Percentiles rank a stretch among this genome's conserved stretches.
Evolutionary conservation across 2,888 invertebrate species (phyloP).

Genomic region (Xestia ashworthii): DNA sequence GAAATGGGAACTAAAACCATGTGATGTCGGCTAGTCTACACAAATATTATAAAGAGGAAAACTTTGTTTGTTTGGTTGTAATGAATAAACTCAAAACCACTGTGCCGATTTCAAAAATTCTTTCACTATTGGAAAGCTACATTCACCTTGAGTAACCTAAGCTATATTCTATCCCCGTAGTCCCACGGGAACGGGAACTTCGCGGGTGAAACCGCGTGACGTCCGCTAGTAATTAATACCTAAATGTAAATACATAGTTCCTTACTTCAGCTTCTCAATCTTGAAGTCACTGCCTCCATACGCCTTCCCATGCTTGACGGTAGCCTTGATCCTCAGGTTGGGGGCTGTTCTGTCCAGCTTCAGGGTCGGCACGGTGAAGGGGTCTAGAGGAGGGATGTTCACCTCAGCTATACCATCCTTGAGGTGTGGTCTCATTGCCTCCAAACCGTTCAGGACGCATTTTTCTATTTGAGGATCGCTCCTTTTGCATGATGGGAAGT

Average conservation of each 20-base stretch:
- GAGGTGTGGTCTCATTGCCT: slow-evolving; percentile 81
- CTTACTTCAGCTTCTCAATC: slow-evolving; percentile 92
- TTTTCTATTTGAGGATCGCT: slow-evolving; percentile 72
- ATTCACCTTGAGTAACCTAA: too few relatives aligned
- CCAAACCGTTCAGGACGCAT: slow-evolving; percentile 85
- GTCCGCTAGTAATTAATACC: too few relatives aligned
- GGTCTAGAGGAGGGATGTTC: slow-evolving; percentile 87
- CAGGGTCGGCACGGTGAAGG: slow-evolving; percentile 92
- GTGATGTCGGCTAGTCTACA: too few relatives aligned
- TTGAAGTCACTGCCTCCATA: slow-evolving; percentile 92
- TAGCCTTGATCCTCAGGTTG: slow-evolving; percentile 93
- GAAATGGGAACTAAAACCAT: too few relatives aligned
- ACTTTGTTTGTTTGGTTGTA: too few relatives aligned
- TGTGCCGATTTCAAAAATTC: too few relatives aligned
- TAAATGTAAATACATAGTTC: slow-evolving; percentile 49
- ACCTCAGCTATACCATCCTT: slow-evolving; percentile 72
- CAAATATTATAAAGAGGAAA: too few relatives aligned
- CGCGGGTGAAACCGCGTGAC: too few relatives aligned
- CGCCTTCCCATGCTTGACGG: slow-evolving; percentile 92
- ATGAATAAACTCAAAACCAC: too few relatives aligned
- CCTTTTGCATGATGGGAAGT: slow-evolving; percentile 72
- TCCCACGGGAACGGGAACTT: too few relatives aligned
- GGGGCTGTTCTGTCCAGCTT: slow-evolving; percentile 93
- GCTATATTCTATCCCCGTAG: too few relatives aligned
- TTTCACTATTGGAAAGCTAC: too few relatives aligned